Percentiles rank a stretch among this genome's conserved stretches.
These are phyloP conservation scores for Stigmatopora nigra DNA, from an alignment of 2,113 vertebrate species.

Conservation along the genomic window DNA sequence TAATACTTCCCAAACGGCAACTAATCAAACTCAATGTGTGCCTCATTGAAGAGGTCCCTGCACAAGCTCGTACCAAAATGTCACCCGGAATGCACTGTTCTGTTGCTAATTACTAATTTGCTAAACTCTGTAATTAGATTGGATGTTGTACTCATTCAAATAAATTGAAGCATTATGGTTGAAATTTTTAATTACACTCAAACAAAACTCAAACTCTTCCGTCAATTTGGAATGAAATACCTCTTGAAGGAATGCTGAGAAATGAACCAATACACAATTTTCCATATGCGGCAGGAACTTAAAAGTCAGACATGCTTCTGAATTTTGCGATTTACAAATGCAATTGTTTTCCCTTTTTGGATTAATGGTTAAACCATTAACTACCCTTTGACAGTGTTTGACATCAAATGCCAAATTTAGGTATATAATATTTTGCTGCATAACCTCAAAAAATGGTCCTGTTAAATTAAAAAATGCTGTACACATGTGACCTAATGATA, in stretches of 20 bases:
- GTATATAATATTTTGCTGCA: background rate
- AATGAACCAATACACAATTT: background rate
- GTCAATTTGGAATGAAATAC: conserved; percentile 31
- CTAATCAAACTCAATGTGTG: conserved; percentile 63
- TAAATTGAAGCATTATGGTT: conserved; percentile 58
- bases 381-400: too few relatives aligned
- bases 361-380: too few relatives aligned
- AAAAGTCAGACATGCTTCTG: background rate
- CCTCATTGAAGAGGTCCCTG: conserved; percentile 49
- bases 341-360: too few relatives aligned
- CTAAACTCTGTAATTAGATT: conserved; percentile 69
- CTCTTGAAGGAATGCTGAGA: conserved; percentile 5
- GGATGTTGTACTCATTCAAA: conserved; percentile 62
- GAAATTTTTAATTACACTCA: conserved; percentile 65
- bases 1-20: conserved; percentile 62
- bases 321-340: too few relatives aligned
- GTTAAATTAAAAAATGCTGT: background rate
- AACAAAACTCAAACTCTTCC: conserved; percentile 31
- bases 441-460: background rate
- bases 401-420: background rate
- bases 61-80: conserved; percentile 61
- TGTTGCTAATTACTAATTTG: conserved; percentile 59
- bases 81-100: conserved; percentile 50
- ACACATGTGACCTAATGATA: conserved; percentile 24
- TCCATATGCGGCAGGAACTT: background rate